These are phyloP conservation scores for Tanypteryx hageni DNA, from an alignment of 2,888 invertebrate genomes.

Conservation along the genomic window DNA sequence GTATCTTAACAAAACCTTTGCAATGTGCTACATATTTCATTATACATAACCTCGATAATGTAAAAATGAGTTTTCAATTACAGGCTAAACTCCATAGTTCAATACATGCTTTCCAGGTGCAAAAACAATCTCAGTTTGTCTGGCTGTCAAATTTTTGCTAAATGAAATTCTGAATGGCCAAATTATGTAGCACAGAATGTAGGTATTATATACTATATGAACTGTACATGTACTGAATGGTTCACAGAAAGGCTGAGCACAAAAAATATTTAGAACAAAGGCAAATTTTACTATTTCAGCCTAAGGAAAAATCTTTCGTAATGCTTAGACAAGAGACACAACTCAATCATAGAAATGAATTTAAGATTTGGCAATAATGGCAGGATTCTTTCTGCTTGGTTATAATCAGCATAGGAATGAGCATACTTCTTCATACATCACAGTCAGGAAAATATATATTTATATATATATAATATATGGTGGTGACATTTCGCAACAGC, in stretches of 20 bases:
- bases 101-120: neutral
- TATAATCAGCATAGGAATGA: slow-evolving; percentile 68
- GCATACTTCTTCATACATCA: slow-evolving; percentile 69
- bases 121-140: neutral
- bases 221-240: slow-evolving; percentile 26
- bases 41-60: neutral
- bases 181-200: slow-evolving; percentile 33
- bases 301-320: slow-evolving; percentile 2
- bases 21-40: slow-evolving; percentile 34
- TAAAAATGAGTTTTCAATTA: neutral
- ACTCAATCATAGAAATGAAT: slow-evolving; percentile 15
- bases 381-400: slow-evolving; percentile 66
- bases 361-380: slow-evolving; percentile 68
- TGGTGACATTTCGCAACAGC: slow-evolving; percentile 56
- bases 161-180: neutral
- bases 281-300: neutral
- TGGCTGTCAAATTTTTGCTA: neutral
- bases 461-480: slow-evolving; percentile 43
- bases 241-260: neutral
- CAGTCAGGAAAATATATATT: slow-evolving; percentile 68
- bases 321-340: slow-evolving; percentile 14
- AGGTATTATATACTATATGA: slow-evolving; percentile 36
- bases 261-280: neutral
- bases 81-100: neutral
- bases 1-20: slow-evolving; percentile 33